These are phyloP conservation scores for Caerostris extrusa DNA, from an alignment of 1,140 invertebrate genomes.

Conservation along the genomic window DNA sequence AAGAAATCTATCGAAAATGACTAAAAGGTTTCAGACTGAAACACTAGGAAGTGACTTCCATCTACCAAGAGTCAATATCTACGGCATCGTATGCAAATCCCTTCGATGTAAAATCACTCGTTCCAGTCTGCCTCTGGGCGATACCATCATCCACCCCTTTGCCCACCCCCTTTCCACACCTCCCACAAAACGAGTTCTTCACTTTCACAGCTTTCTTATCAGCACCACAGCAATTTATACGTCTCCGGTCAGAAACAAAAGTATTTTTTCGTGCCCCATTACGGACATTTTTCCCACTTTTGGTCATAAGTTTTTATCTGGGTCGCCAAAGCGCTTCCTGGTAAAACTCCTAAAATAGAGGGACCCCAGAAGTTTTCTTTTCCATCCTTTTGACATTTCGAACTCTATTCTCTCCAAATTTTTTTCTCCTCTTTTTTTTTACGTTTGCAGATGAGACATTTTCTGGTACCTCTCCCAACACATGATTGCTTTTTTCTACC, in stretches of 20 bases:
- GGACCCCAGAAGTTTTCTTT: no score
- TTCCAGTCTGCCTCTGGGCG: no score
- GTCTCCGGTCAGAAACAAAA: conserved; percentile 51
- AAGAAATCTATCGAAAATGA: background rate
- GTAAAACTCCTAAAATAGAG: no score
- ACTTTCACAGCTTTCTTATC: conserved; percentile 45
- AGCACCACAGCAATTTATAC: conserved; percentile 55
- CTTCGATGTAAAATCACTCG: no score
- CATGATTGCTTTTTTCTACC: conserved; percentile 57
- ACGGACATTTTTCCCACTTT: conserved; percentile 51
- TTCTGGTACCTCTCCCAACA: conserved; percentile 57
- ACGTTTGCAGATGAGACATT: conserved; percentile 59
- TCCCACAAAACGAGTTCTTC: conserved; percentile 3
- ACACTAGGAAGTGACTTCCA: background rate
- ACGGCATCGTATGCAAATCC: conserved; percentile 22
- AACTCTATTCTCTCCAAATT: conserved; percentile 49
- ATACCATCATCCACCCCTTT: conserved; percentile 19
- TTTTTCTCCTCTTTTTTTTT: background rate
- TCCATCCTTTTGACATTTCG: conserved; percentile 64
- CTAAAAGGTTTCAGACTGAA: background rate
- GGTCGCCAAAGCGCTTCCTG: no score
- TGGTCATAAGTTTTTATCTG: conserved; percentile 70
- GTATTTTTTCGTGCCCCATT: conserved; percentile 71
- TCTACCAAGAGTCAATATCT: background rate
- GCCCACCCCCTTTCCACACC: background rate